Evolutionary conservation across 2,113 vertebrate species (phyloP).

Genomic region (Eidolon helvum): DNA sequence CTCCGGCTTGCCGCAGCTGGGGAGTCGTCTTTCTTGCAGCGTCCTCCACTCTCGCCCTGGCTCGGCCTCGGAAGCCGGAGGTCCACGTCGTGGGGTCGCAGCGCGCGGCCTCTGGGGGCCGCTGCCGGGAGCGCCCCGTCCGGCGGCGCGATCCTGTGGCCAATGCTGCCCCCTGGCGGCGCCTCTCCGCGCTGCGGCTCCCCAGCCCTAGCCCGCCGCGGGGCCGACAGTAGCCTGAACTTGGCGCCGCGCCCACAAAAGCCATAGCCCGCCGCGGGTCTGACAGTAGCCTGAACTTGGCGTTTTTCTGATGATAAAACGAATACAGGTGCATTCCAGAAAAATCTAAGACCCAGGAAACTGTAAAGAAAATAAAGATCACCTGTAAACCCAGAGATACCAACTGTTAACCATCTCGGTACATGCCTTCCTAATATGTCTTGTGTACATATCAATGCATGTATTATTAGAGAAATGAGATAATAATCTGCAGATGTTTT

Average conservation of each 20-base stretch:
- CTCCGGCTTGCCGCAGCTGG: background rate
- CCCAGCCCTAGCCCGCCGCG: background rate
- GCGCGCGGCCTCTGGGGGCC: background rate
- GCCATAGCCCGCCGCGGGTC: background rate
- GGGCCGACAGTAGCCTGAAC: background rate
- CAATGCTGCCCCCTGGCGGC: slow-evolving; percentile 57
- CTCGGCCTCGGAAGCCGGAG: background rate
- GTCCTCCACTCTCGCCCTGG: background rate
- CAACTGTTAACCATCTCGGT: background rate
- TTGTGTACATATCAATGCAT: background rate
- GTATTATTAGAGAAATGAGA: background rate
- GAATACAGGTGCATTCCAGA: background rate
- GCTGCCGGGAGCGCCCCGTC: accelerated
- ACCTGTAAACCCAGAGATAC: background rate
- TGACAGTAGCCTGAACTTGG: background rate
- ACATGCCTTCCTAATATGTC: background rate
- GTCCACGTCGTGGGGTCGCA: background rate
- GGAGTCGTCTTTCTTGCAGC: background rate
- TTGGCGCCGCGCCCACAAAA: too few species aligned
- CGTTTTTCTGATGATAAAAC: background rate
- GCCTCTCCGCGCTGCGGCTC: background rate
- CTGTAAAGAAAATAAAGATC: background rate
- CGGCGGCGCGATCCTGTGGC: background rate
- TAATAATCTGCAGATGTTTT: background rate
- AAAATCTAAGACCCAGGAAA: background rate